Percentiles rank a stretch among this genome's conserved stretches.
phyloP scores from a whole-genome alignment of 2,888 invertebrate genomes.

The Phasia obesa region DNA sequence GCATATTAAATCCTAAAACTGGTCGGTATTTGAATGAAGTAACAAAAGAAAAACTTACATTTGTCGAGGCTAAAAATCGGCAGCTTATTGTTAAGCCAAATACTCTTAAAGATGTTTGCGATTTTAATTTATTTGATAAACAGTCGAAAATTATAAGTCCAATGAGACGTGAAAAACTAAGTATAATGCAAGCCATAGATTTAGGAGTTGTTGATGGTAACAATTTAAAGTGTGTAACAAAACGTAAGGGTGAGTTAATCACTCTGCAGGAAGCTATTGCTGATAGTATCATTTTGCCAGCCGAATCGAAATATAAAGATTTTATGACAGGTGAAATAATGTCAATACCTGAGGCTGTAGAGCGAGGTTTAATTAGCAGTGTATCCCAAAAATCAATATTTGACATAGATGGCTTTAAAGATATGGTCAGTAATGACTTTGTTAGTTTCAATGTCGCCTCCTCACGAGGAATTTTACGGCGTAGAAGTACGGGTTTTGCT shows the following conservation, averaged over 20 bases:
- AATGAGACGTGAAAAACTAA: slow-evolving; percentile 88
- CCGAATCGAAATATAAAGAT: slow-evolving; percentile 89
- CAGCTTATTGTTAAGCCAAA: slow-evolving; percentile 93
- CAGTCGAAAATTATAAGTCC: slow-evolving; percentile 90
- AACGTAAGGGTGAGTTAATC: slow-evolving; percentile 90
- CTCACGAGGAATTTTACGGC: slow-evolving; percentile 89
- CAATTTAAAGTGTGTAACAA: slow-evolving; percentile 91
- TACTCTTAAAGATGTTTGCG: slow-evolving; percentile 94
- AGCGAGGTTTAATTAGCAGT: slow-evolving; percentile 93
- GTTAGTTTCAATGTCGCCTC: slow-evolving; percentile 92
- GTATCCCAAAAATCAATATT: slow-evolving; percentile 94
- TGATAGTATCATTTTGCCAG: slow-evolving; percentile 89
- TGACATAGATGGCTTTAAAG: slow-evolving; percentile 95
- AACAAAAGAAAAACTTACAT: slow-evolving; percentile 89
- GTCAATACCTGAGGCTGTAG: slow-evolving; percentile 93
- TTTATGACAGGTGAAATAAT: slow-evolving; percentile 88
- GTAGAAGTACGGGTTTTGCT: slow-evolving; percentile 87
- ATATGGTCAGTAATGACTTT: slow-evolving; percentile 90
- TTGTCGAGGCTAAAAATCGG: slow-evolving; percentile 91
- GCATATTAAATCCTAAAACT: slow-evolving; percentile 90
- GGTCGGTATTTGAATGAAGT: slow-evolving; percentile 91
- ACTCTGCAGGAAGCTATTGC: slow-evolving; percentile 93
- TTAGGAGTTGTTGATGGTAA: slow-evolving; percentile 94
- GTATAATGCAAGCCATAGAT: slow-evolving; percentile 92
- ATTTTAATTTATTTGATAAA: slow-evolving; percentile 90